A percentile compares a stretch with the other conserved stretches of the same genome.
These are phyloP conservation scores for Monomorium pharaonis DNA, from an alignment of 1,140 invertebrate species.

Conservation along the genomic window DNA sequence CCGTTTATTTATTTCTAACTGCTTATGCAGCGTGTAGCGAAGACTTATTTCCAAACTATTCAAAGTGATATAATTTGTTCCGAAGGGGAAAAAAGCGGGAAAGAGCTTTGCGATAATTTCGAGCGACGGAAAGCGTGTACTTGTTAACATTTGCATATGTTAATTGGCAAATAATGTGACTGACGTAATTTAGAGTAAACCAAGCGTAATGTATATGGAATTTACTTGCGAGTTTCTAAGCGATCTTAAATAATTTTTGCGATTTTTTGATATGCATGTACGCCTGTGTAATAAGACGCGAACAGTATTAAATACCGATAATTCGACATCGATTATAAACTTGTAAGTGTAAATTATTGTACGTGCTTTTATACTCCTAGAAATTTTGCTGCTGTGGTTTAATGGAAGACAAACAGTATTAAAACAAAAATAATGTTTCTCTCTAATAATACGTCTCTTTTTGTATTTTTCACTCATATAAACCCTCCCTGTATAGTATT, in stretches of 20 bases:
- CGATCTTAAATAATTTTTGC: not conserved
- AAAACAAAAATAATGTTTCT: slow-evolving; percentile 16
- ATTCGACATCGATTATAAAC: not conserved
- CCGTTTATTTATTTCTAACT: slow-evolving; percentile 1
- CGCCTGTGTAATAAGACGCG: not conserved
- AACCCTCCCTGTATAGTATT: not conserved
- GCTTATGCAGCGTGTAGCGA: not conserved
- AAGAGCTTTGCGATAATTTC: not conserved
- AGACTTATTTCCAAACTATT: not conserved
- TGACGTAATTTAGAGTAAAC: not conserved
- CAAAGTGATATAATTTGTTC: not conserved
- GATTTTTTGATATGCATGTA: not conserved
- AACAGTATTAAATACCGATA: slow-evolving; percentile 36
- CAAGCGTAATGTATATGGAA: not conserved
- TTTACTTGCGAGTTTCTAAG: not conserved
- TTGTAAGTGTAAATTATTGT: slow-evolving; percentile 6
- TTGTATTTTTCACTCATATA: not conserved
- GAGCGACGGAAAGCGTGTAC: not conserved
- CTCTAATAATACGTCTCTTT: not conserved
- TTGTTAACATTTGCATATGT: slow-evolving; percentile 15
- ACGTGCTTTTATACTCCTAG: slow-evolving; percentile 12
- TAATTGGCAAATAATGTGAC: slow-evolving; percentile 21
- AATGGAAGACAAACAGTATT: slow-evolving; percentile 31
- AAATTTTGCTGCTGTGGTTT: slow-evolving; percentile 2
- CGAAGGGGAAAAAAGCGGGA: not conserved